Evolutionary conservation across 2,888 invertebrate genomes (phyloP), one percentile per base, ranked within the genome.

Genomic region (Hoplodrina ambigua): DNA sequence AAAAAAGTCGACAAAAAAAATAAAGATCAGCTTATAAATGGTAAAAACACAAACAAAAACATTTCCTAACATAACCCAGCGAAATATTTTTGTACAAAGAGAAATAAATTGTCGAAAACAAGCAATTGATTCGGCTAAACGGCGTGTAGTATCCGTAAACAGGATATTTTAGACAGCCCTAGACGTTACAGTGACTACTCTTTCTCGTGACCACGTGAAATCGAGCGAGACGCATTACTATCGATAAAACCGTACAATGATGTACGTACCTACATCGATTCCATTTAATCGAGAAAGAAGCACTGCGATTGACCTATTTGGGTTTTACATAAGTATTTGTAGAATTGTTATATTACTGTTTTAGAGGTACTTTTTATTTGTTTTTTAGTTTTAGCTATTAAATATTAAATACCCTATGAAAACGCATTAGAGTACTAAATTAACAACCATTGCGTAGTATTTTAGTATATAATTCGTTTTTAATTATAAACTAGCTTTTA

Each of bases 191-290:
- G 73, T 72, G 76, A 75, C 80, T 78, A 79, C 81, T 84, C 83
- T 81, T 82, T 82, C 63, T 75, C 78, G 81, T 83, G 87, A 85
- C 81, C 86, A 82, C 77, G 75, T 83, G 85, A 89, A 90, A 87
- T 89, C 88, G 87, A 88, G 84, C 86, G 87, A 85, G 84, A 88
- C 85, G 88, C 88, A 89, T 89, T 88, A 90, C 85, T 85, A 83
- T 86, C 86, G 84, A 86, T 87, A 86, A 85, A 86, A 77, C 74
- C 76, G 80, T 69, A 75, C 75, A 78, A 72, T 81, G 65, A 73
- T 71, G 72, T 78, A 79, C 58, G 50, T 69, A 71, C 33, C 20
- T 63, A 81, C 61, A 71, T 76, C 64, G 61, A 81, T 77, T 73
- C 55, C 57, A 61, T 77, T 72, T 76, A 72, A 72, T 79, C 72